Percentiles rank a stretch among this genome's conserved stretches.
Evolutionary conservation across 2,113 vertebrate species (phyloP).

Genomic region (Vulpes ferrilata): DNA sequence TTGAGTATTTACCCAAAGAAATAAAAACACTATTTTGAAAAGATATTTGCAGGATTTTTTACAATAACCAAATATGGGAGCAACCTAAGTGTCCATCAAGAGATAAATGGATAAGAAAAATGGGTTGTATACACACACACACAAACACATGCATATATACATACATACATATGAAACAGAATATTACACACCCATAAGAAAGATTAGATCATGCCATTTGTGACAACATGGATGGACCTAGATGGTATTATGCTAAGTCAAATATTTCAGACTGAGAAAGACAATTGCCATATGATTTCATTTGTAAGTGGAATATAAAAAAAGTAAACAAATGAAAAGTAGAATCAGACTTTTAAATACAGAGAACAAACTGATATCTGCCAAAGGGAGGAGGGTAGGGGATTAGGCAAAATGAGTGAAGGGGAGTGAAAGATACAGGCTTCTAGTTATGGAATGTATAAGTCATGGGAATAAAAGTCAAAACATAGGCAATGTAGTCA

Average conservation of each 20-base stretch:
- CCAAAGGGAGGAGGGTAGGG: background rate
- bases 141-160: background rate
- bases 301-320: background rate
- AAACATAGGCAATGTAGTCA: background rate
- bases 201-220: background rate
- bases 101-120: background rate
- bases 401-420: background rate
- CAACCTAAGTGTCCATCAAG: background rate
- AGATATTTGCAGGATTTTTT: background rate
- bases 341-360: background rate
- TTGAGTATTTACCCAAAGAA: background rate
- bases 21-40: background rate
- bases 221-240: background rate
- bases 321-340: background rate
- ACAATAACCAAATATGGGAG: background rate
- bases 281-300: background rate
- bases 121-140: background rate
- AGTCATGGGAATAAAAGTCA: background rate
- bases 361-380: background rate
- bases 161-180: background rate
- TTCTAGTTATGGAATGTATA: background rate
- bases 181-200: background rate
- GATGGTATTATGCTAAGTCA: background rate
- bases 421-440: background rate
- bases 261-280: background rate